Conservation (phyloP, 2,888 invertebrate species). For the Apodemia zela region DNA sequence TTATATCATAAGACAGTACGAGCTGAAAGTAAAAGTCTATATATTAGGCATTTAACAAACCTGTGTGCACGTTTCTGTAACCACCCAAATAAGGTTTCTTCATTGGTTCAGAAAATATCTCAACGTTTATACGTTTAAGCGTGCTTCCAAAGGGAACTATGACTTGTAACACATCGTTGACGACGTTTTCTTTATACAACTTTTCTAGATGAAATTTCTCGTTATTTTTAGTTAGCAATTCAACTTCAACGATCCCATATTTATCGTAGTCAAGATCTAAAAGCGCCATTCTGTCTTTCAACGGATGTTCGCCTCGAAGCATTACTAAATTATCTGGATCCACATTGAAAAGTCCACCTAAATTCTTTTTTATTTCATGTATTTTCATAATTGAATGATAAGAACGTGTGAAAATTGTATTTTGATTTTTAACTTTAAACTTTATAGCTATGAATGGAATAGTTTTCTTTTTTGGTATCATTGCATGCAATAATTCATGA, state of each 20-base stretch:
- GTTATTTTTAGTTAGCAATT: slow-evolving; percentile 63
- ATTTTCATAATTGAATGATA: slow-evolving; percentile 76
- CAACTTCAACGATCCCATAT: slow-evolving; percentile 70
- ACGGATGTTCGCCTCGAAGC: slow-evolving; percentile 60
- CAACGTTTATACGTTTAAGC: slow-evolving; percentile 66
- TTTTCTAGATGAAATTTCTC: slow-evolving; percentile 61
- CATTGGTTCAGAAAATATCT: slow-evolving; percentile 72
- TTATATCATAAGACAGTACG: no score
- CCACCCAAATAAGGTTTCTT: slow-evolving; percentile 91
- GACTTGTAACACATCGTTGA: slow-evolving; percentile 68
- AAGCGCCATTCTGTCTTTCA: slow-evolving; percentile 65
- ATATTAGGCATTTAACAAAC: slow-evolving; percentile 43
- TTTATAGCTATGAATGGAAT: slow-evolving; percentile 72
- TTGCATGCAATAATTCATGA: slow-evolving; percentile 60
- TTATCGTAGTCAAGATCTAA: slow-evolving; percentile 70
- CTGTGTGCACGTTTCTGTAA: slow-evolving; percentile 85
- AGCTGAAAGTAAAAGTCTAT: not conserved
- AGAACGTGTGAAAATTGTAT: slow-evolving; percentile 70
- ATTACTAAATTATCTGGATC: slow-evolving; percentile 72
- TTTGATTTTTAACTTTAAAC: slow-evolving; percentile 64
- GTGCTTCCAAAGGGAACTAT: slow-evolving; percentile 61
- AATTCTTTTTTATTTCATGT: slow-evolving; percentile 80
- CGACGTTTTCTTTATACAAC: slow-evolving; percentile 63
- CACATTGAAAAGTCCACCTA: slow-evolving; percentile 79
- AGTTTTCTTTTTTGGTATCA: slow-evolving; percentile 59